Base-by-base conservation (phyloP, 2,888 invertebrate species). In the Netelia melanura region DNA sequence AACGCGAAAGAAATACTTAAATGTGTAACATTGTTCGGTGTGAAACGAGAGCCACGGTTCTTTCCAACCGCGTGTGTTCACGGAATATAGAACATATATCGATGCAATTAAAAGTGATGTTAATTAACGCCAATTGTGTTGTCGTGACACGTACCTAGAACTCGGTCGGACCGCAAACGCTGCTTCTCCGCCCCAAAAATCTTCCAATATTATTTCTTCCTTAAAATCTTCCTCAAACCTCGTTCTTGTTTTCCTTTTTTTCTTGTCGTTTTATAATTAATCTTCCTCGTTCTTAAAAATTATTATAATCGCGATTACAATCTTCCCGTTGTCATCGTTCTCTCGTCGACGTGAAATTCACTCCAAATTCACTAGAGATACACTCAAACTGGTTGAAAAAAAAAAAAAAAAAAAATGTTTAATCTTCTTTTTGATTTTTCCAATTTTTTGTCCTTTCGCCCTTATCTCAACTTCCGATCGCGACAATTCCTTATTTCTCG, bases 81-180 rank as follows among this genome's bases (percentile, higher is more conserved):
- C 5, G 5, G 30, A 30, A 30, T 30, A 30, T 5, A 17, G 17
- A 5, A 30, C 30, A 30, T 30, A 30, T 30, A 30, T 52, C 52
- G n/a, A 52, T 52, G 30, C 3, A 52, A 52, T 52, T 52, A 14
- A 52, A 52, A 52, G 8, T 52, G n/a, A 52, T 52, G 14, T 52
- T 52, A 30, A 30, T 30, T 30, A 30, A 30, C 30, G 5, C 10
- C 14, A 11, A n/a, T n/a, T 3, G 17, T 30, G 11, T 43, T 67
- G 58, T 77, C 58, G 30, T 68, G 14, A 0, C 64, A 75, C 83
- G 79, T 83, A 83, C 83, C 79, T 64, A 65, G 65, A 83, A 83
- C 75, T 80, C 21, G 58, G 48, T 65, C 17, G 14, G 65, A 54
- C 17, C 58, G 30, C 44, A 10, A 21, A 62, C 62, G 25, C n/a